Percentiles rank a stretch among this genome's conserved stretches.
These are phyloP conservation scores for Engraulis encrasicolus DNA, from an alignment of 2,113 vertebrate genomes.

Conservation along the genomic window DNA sequence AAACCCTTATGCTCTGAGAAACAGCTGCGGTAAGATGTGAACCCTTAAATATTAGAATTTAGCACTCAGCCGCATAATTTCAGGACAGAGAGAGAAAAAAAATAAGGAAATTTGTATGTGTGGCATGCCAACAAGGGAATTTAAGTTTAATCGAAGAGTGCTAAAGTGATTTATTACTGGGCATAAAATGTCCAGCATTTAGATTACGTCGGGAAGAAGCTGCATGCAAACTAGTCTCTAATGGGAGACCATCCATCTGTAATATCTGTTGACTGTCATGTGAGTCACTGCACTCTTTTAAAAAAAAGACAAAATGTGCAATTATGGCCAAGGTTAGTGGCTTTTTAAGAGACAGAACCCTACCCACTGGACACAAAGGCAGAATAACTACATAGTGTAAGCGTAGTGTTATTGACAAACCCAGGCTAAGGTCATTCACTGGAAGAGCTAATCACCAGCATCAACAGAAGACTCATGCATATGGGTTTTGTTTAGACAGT, in stretches of 20 bases:
- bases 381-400: too few relatives aligned
- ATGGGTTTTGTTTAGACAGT: too few relatives aligned
- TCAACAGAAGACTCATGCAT: too few relatives aligned
- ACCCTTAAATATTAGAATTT: too few relatives aligned
- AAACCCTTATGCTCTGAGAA: neutral
- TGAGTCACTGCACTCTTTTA: neutral
- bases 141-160: neutral
- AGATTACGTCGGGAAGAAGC: neutral
- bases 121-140: neutral
- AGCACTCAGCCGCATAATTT: neutral
- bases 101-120: neutral
- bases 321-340: neutral
- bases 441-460: too few relatives aligned
- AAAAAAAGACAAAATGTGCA: neutral
- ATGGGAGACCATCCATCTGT: neutral
- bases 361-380: neutral
- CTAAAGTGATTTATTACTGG: neutral
- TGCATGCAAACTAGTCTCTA: constrained; percentile 2
- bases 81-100: neutral
- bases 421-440: too few relatives aligned
- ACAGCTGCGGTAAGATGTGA: too few relatives aligned
- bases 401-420: too few relatives aligned
- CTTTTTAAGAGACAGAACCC: neutral
- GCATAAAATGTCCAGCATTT: neutral
- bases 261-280: neutral